Evolutionary conservation across 2,113 vertebrate genomes (phyloP).

Genomic region (Neodontobutis hainanensis): DNA sequence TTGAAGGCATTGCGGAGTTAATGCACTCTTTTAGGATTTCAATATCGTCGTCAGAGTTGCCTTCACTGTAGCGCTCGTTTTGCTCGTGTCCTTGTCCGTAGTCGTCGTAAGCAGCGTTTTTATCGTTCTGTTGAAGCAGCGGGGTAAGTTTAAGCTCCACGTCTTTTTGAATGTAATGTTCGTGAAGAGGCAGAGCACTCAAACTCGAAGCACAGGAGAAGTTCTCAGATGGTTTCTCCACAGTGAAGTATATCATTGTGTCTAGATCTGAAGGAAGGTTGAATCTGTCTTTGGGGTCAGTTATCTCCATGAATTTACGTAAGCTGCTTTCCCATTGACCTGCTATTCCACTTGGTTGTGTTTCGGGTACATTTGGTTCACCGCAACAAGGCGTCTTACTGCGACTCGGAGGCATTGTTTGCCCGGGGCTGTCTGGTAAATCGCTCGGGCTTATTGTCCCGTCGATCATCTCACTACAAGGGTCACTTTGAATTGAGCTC

Average conservation of each 20-base stretch:
- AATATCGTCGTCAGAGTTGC: constrained; percentile 88
- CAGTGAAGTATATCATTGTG: constrained; percentile 95
- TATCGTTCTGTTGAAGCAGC: constrained; percentile 84
- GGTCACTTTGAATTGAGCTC: constrained; percentile 98
- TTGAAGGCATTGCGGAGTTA: constrained; percentile 92
- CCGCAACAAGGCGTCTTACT: constrained; percentile 91
- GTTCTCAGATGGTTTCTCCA: constrained; percentile 97
- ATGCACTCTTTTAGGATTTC: constrained; percentile 96
- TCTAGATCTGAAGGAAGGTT: constrained; percentile 92
- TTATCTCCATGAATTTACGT: constrained; percentile 93
- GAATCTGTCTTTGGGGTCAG: constrained; percentile 93
- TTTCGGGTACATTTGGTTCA: constrained; percentile 81
- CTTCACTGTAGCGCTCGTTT: constrained; percentile 77
- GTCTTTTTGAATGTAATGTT: constrained; percentile 95
- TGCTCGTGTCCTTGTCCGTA: constrained; percentile 74
- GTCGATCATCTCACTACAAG: constrained; percentile 95
- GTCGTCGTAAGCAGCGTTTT: constrained; percentile 78
- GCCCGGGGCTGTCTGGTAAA: constrained; percentile 95
- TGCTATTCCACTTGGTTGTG: constrained; percentile 81
- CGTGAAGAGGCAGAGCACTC: constrained; percentile 93
- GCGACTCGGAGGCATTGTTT: constrained; percentile 97
- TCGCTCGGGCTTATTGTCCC: constrained; percentile 97
- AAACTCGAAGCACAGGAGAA: constrained; percentile 98
- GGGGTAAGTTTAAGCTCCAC: constrained; percentile 95
- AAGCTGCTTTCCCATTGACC: constrained; percentile 95